These are phyloP conservation scores for Sebastes minor DNA, from an alignment of 2,797 vertebrate species.

Conservation along the genomic window DNA sequence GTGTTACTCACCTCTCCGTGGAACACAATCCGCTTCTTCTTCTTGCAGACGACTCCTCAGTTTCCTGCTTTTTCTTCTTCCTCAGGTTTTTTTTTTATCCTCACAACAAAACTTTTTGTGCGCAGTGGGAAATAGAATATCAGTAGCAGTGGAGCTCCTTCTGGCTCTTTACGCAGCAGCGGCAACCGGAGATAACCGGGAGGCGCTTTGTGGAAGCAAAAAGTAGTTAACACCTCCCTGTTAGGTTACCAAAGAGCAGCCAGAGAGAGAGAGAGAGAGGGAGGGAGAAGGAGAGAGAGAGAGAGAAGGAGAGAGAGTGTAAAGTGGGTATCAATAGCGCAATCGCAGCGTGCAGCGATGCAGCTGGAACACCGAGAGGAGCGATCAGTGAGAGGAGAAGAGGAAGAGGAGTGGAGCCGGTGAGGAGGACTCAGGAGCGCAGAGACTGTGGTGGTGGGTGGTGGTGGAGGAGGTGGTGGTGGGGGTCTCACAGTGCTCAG, in stretches of 20 bases:
- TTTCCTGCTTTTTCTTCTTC: constrained; percentile 52
- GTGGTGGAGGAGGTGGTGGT: constrained; percentile 17
- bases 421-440: constrained; percentile 61
- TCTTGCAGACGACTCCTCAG: constrained; percentile 42
- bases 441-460: constrained; percentile 56
- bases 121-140: constrained; percentile 25
- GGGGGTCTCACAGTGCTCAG: constrained; percentile 41
- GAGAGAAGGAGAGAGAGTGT: constrained; percentile 30
- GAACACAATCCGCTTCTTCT: constrained; percentile 53
- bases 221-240: constrained; percentile 84
- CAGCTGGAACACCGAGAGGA: constrained; percentile 65
- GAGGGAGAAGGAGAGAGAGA: constrained; percentile 19
- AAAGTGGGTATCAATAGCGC: constrained; percentile 72
- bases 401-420: constrained; percentile 55
- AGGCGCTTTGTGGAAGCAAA: constrained; percentile 76
- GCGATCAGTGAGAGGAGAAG: constrained; percentile 57
- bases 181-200: constrained; percentile 75
- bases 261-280: constrained; percentile 24
- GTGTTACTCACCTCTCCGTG: constrained; percentile 64
- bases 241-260: constrained; percentile 68
- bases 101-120: constrained; percentile 76
- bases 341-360: constrained; percentile 58
- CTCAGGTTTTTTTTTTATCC: constrained; percentile 65
- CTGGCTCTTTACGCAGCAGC: constrained; percentile 53
- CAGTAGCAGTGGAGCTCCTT: constrained; percentile 44